Evolutionary conservation across 2,797 vertebrate species (phyloP).

Genomic region (Leucoraja ocellata): DNA sequence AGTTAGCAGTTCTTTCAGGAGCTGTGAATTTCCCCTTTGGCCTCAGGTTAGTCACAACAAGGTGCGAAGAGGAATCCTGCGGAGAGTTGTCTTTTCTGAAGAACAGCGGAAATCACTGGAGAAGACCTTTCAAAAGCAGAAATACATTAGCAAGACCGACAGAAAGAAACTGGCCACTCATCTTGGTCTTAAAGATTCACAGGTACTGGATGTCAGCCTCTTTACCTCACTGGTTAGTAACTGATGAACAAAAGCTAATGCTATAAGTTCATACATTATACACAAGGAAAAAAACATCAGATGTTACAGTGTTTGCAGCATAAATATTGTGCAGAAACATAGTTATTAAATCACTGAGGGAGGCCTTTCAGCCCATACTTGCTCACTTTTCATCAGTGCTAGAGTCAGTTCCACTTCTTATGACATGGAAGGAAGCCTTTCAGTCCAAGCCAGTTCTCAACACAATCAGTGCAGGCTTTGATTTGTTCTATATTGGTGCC

Average conservation of each 20-base stretch:
- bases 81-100: slow-evolving; percentile 92
- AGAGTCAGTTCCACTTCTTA: no score
- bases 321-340: no score
- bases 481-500: no score
- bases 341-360: no score
- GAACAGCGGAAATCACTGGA: slow-evolving; percentile 91
- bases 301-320: not conserved
- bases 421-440: no score
- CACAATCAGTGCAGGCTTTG: no score
- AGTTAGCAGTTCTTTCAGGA: slow-evolving; percentile 47
- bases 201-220: slow-evolving; percentile 61
- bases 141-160: slow-evolving; percentile 95
- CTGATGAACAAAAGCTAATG: not conserved
- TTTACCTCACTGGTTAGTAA: slow-evolving; percentile 35
- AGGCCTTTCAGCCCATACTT: no score
- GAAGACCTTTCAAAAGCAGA: slow-evolving; percentile 90
- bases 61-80: slow-evolving; percentile 79
- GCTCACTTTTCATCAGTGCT: no score
- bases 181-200: slow-evolving; percentile 88
- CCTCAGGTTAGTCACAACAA: slow-evolving; percentile 71
- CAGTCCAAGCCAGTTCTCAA: no score
- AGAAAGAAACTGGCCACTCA: slow-evolving; percentile 82
- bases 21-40: slow-evolving; percentile 61
- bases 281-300: not conserved
- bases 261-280: not conserved